Percentiles rank a stretch among this genome's conserved stretches.
These are phyloP conservation scores for Acromyrmex echinatior DNA, from an alignment of 1,140 invertebrate species.

Conservation along the genomic window DNA sequence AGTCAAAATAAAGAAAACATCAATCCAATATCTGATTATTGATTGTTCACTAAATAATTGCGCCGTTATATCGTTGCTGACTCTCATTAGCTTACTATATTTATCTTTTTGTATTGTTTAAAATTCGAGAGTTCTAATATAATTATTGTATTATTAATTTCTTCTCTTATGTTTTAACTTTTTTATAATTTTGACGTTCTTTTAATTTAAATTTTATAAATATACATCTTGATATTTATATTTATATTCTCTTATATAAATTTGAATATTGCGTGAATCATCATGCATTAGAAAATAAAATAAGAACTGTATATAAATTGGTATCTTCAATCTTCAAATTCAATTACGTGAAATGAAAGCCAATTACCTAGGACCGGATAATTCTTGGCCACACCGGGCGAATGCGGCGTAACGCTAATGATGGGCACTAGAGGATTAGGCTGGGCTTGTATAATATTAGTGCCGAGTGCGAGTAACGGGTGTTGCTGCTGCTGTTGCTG, in stretches of 20 bases:
- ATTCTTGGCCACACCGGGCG: conserved; percentile 88
- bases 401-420: conserved; percentile 95
- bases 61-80: no score
- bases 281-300: not conserved
- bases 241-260: not conserved
- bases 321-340: not conserved
- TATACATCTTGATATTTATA: not conserved
- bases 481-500: conserved; percentile 70
- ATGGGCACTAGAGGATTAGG: conserved; percentile 90
- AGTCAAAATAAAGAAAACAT: no score
- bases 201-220: not conserved
- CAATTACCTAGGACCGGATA: conserved; percentile 88
- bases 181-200: not conserved
- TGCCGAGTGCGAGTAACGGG: conserved; percentile 74
- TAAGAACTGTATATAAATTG: not conserved
- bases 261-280: not conserved
- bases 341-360: not conserved
- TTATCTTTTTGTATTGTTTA: no score
- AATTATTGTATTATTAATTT: not conserved
- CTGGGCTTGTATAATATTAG: conserved; percentile 77
- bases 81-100: no score
- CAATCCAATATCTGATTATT: no score
- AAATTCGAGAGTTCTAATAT: no score
- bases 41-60: no score
- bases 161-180: not conserved